Conservation (phyloP, 2,797 vertebrate genomes). For the Uromys caudimaculatus region DNA sequence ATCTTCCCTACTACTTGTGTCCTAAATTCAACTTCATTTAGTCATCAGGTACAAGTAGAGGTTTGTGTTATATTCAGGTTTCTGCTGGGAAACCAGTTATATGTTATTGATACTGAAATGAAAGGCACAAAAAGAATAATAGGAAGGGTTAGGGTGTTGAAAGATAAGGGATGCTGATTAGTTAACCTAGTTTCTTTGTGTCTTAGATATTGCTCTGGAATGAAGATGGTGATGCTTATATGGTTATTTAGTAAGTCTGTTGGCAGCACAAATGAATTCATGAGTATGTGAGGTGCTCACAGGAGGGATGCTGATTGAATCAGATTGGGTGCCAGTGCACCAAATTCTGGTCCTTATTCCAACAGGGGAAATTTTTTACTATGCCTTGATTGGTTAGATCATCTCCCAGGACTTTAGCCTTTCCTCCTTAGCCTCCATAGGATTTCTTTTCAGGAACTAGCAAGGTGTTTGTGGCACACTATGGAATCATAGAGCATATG, state of each 20-base stretch:
- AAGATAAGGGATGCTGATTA: conserved; percentile 40
- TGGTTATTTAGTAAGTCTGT: conserved; percentile 13
- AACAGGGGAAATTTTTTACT: not conserved
- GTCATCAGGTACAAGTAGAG: not conserved
- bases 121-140: conserved; percentile 56
- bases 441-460: conserved; percentile 21
- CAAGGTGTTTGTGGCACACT: not conserved
- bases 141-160: not conserved
- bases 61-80: not conserved
- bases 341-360: not conserved
- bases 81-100: not conserved
- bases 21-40: not conserved
- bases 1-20: rapidly evolving
- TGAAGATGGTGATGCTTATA: conserved; percentile 34
- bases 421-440: not conserved
- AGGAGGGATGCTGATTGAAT: conserved; percentile 40
- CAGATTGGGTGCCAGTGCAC: not conserved
- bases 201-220: not conserved
- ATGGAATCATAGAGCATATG: not conserved
- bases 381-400: not conserved
- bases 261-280: conserved; percentile 61
- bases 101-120: conserved; percentile 58
- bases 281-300: conserved; percentile 29
- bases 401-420: not conserved
- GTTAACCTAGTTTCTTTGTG: not conserved